Conservation (phyloP, 2,797 vertebrate genomes). For the Liparis tanakae region DNA sequence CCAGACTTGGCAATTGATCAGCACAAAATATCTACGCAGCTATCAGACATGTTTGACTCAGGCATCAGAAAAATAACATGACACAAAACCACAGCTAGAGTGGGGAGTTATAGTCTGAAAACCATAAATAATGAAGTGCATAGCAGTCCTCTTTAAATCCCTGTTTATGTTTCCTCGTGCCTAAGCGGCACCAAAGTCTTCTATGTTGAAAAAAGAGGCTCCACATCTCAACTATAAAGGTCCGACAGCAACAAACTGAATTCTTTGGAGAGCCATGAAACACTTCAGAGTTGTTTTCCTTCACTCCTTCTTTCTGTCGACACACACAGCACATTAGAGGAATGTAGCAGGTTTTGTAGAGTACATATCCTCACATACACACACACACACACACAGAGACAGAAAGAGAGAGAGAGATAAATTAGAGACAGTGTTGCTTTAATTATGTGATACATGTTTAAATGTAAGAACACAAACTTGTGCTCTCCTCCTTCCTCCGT, state of each 20-base stretch:
- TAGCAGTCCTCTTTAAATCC: conserved; percentile 20
- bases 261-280: conserved; percentile 50
- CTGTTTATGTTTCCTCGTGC: conserved; percentile 20
- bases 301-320: conserved; percentile 45
- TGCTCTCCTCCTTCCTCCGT: conserved; percentile 80
- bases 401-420: conserved; percentile 19
- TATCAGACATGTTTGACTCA: conserved; percentile 29
- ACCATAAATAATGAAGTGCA: conserved; percentile 19
- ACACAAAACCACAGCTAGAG: conserved; percentile 2
- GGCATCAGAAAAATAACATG: conserved; percentile 21
- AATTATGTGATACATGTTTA: conserved; percentile 77
- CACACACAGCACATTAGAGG: conserved; percentile 69
- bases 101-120: conserved; percentile 4
- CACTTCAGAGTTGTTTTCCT: conserved; percentile 61
- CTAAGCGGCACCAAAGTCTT: conserved; percentile 22
- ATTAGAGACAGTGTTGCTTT: conserved; percentile 75
- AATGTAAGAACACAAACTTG: conserved; percentile 79
- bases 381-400: conserved; percentile 24
- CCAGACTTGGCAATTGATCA: conserved; percentile 28
- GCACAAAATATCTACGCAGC: conserved; percentile 11
- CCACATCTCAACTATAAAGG: conserved; percentile 50
- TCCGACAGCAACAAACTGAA: conserved; percentile 39
- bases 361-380: conserved; percentile 44
- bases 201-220: conserved; percentile 14
- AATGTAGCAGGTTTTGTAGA: conserved; percentile 62